Evolutionary conservation across 2,797 vertebrate species (phyloP).

Genomic region (Danio kyathit): DNA sequence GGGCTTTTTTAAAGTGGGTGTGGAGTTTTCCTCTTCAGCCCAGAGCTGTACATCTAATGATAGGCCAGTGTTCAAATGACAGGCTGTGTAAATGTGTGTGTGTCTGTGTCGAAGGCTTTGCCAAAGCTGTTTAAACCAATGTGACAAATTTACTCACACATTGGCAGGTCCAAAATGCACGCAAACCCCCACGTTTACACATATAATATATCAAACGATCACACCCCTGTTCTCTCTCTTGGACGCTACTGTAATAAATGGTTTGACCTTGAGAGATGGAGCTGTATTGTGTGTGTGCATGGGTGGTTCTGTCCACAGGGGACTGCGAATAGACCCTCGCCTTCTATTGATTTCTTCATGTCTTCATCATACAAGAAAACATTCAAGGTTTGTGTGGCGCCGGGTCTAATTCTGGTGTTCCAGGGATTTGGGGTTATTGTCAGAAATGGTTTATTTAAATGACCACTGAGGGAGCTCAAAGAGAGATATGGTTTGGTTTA

Average conservation of each 20-base stretch:
- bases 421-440: neutral
- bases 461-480: neutral
- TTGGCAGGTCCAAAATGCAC: neutral
- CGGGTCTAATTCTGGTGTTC: conserved; percentile 16
- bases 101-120: conserved; percentile 11
- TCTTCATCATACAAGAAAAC: conserved; percentile 46
- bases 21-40: conserved; percentile 47
- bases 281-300: conserved; percentile 38
- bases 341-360: conserved; percentile 74
- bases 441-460: conserved; percentile 12
- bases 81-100: conserved; percentile 38
- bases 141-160: conserved; percentile 39
- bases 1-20: conserved; percentile 45
- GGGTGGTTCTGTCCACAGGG: conserved; percentile 39
- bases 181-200: neutral
- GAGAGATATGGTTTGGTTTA: neutral
- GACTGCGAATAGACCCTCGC: conserved; percentile 15
- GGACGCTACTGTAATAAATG: conserved; percentile 24
- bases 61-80: conserved; percentile 54
- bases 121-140: conserved; percentile 37
- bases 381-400: conserved; percentile 29
- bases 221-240: conserved; percentile 21
- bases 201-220: conserved; percentile 19
- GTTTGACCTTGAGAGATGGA: conserved; percentile 47
- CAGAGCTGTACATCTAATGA: conserved; percentile 60